These are phyloP conservation scores for Oryctes rhinoceros DNA, from an alignment of 1,140 invertebrate species.

Conservation along the genomic window DNA sequence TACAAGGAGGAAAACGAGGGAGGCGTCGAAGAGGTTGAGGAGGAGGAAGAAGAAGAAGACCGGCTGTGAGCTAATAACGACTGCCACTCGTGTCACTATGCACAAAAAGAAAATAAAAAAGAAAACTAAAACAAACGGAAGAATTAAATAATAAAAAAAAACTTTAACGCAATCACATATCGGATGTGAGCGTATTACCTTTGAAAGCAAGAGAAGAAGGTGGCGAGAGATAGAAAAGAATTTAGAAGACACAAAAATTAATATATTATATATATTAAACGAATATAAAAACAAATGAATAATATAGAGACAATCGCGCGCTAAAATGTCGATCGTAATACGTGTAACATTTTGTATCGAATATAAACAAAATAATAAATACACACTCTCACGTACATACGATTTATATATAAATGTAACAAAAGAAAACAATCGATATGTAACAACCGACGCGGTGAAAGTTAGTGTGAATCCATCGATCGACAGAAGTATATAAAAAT, in stretches of 20 bases:
- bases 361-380: conserved; percentile 31
- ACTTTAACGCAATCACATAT: conserved; percentile 57
- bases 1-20: conserved; percentile 89
- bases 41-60: conserved; percentile 80
- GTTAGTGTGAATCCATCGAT: conserved; percentile 7
- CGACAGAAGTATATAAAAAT: not conserved
- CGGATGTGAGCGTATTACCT: conserved; percentile 51
- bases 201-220: not conserved
- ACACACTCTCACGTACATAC: conserved; percentile 3
- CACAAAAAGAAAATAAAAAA: conserved; percentile 50
- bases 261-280: conserved; percentile 37
- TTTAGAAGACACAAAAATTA: conserved; percentile 25
- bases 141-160: conserved; percentile 44
- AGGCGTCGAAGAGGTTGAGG: conserved; percentile 80
- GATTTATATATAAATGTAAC: conserved; percentile 26
- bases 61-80: conserved; percentile 71
- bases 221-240: conserved; percentile 11
- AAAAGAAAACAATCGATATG: conserved; percentile 13
- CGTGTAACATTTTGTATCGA: conserved; percentile 21
- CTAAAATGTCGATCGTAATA: conserved; percentile 16
- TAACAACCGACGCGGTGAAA: not conserved
- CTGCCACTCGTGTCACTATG: conserved; percentile 51
- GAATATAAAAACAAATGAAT: conserved; percentile 7
- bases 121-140: conserved; percentile 37
- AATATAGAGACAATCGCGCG: conserved; percentile 26